These are phyloP conservation scores for Sebastes nivosus DNA, from an alignment of 2,797 vertebrate species.

Conservation along the genomic window DNA sequence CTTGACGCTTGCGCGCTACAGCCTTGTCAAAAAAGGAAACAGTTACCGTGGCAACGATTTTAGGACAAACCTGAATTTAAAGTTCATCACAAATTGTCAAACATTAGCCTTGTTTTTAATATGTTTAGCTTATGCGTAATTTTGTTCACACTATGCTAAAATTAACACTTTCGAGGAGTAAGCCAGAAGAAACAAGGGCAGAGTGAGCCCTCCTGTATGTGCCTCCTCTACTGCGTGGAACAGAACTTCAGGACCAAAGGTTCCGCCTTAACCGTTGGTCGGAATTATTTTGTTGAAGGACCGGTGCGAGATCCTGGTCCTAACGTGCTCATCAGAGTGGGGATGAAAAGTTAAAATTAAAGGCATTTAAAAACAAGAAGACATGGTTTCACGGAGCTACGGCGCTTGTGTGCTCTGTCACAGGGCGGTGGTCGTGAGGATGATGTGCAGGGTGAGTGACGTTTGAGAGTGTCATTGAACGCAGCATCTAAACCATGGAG, in stretches of 20 bases:
- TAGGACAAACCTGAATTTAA: background rate
- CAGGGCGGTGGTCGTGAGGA: slow-evolving; percentile 28
- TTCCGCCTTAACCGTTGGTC: slow-evolving; percentile 50
- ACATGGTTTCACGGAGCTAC: slow-evolving; percentile 63
- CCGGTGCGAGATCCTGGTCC: rapidly evolving
- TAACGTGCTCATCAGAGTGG: background rate
- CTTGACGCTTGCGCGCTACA: background rate
- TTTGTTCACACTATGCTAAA: background rate
- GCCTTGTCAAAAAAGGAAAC: background rate
- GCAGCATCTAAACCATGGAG: slow-evolving; percentile 25
- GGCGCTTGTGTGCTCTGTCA: slow-evolving; percentile 38
- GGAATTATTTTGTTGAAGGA: slow-evolving; percentile 78
- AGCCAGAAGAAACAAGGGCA: background rate
- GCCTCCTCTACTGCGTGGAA: background rate
- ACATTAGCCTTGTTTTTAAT: background rate
- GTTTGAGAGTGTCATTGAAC: slow-evolving; percentile 30
- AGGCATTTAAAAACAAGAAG: background rate
- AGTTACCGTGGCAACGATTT: background rate
- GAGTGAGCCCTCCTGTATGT: slow-evolving; percentile 2
- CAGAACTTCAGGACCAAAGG: background rate
- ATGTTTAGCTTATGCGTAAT: background rate
- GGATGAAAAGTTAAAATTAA: background rate
- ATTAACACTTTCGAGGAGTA: background rate
- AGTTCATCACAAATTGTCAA: background rate
- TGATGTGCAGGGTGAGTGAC: slow-evolving; percentile 68